Base-by-base conservation (phyloP, 1,140 invertebrate genomes). In the Lepidurus couesii region DNA sequence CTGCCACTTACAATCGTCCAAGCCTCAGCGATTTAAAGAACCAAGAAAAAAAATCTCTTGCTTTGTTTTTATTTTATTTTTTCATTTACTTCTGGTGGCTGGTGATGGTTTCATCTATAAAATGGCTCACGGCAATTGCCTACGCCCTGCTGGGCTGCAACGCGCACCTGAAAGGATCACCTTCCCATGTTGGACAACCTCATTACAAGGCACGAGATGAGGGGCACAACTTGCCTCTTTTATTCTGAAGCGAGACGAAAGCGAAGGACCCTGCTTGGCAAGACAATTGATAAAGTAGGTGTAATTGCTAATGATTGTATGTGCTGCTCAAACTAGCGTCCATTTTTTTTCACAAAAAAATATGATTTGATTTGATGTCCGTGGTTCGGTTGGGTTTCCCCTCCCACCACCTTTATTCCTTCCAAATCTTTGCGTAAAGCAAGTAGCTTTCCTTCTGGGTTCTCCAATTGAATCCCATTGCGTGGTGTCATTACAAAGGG, bases 121-220 rank as follows among this genome's bases (percentile, higher is more conserved):
- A 21, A 65, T 65, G 53, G 53, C 53, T 21, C 6, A 13, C 8
- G 53, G 53, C 53, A 9, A 65, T 65, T 65, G 53, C 13, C 53
- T 65, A 65, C 53, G 53, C 53, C 53, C 53, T 65, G 53, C 53
- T 65, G 53, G 9, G 53, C 53, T 65, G 53, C 53, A 65, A 65
- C 53, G 53, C 53, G 53, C 53, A 65, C 13, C 53, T 65, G 53
- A 65, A 65, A 65, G 13, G 53, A 65, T 65, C 53, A 65, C 53
- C 53, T 65, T 65, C 53, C 53, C 53, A 65, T 65, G 53, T 65
- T 65, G 53, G 53, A 65, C 53, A 65, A 65, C 53, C 53, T 65
- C 53, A 65, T 65, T 65, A 65, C 53, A 65, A 65, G 53, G 53
- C 53, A 65, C 53, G 53, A 65, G 53, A 65, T 13, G 53, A 65